These are phyloP conservation scores for Hydropsyche betteni DNA, from an alignment of 2,888 invertebrate genomes.

Conservation along the genomic window DNA sequence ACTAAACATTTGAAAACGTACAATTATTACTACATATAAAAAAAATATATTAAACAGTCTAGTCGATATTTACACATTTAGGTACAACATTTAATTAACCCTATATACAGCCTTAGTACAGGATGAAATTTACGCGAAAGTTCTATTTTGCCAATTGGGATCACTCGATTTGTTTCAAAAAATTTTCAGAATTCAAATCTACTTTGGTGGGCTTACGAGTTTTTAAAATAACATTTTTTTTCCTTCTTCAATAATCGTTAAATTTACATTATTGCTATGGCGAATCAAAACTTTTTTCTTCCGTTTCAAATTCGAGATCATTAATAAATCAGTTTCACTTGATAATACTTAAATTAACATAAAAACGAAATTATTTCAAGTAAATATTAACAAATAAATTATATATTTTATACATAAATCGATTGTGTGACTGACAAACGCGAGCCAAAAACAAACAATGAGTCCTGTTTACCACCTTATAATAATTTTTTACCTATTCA, in stretches of 20 bases:
- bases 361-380: no score
- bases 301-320: slow-evolving; percentile 19
- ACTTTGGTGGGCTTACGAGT: slow-evolving; percentile 22
- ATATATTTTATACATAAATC: no score
- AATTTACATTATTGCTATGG: slow-evolving; percentile 22
- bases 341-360: no score
- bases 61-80: slow-evolving; percentile 30
- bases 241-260: no score
- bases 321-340: slow-evolving; percentile 11
- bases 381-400: no score
- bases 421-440: no score
- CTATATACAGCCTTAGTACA: slow-evolving; percentile 50
- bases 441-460: no score
- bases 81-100: slow-evolving; percentile 38
- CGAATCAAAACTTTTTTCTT: slow-evolving; percentile 14
- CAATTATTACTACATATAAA: slow-evolving; percentile 18
- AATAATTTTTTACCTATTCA: no score
- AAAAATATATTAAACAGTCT: slow-evolving; percentile 34
- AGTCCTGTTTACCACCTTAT: no score
- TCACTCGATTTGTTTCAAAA: no score
- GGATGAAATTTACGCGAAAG: slow-evolving; percentile 24
- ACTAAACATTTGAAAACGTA: slow-evolving; percentile 9
- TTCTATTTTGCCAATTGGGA: neutral
- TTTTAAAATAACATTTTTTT: neutral
- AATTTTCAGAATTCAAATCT: slow-evolving; percentile 4